phyloP scores from a whole-genome alignment of 2,113 vertebrate genomes.

The Boulengeromyrus knoepffleri region DNA sequence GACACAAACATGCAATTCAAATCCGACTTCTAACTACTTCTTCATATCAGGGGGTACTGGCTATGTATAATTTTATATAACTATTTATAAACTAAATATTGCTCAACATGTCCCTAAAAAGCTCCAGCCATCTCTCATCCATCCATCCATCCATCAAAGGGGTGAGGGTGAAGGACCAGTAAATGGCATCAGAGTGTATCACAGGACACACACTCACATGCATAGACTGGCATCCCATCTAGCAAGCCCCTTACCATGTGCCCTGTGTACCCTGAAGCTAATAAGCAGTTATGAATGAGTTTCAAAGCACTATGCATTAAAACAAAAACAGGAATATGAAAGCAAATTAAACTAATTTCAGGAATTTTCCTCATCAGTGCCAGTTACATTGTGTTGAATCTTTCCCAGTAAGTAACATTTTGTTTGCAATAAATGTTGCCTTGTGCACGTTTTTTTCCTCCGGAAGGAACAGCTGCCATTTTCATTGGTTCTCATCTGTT shows the following conservation, averaged over 20 bases:
- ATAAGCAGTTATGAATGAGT: background rate
- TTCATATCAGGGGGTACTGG: background rate
- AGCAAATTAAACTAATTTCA: background rate
- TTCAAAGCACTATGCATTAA: background rate
- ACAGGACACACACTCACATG: background rate
- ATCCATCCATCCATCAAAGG: background rate
- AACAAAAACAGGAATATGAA: background rate
- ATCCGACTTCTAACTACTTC: background rate
- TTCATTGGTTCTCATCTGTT: conserved; percentile 59
- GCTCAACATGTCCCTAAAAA: background rate
- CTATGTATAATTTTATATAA: background rate
- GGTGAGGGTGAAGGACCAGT: background rate
- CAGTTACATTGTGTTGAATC: background rate
- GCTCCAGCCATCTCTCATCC: background rate
- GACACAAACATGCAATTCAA: background rate
- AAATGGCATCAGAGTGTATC: background rate
- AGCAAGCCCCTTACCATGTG: background rate
- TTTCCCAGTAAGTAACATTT: background rate
- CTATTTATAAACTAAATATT: background rate
- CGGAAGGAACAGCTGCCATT: conserved; percentile 22
- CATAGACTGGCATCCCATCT: background rate
- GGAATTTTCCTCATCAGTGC: background rate
- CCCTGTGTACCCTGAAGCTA: background rate
- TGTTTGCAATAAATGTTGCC: background rate
- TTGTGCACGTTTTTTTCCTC: background rate